Percentiles rank a stretch among this genome's conserved stretches.
phyloP scores from a whole-genome alignment of 1,140 invertebrate genomes.

The Druon quercuslanigerum region DNA sequence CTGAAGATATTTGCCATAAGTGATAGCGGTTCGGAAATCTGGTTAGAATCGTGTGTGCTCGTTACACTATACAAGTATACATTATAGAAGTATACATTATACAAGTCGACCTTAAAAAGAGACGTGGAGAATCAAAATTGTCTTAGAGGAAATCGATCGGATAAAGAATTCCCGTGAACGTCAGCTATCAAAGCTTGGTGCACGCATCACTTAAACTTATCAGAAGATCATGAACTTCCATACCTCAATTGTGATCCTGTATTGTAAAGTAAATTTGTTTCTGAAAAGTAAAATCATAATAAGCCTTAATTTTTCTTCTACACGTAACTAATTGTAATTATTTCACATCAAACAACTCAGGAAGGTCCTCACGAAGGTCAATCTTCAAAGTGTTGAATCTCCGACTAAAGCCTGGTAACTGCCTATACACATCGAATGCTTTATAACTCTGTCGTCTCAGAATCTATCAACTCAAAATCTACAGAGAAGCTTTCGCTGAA shows the following conservation, averaged over 20 bases:
- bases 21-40: constrained; percentile 1
- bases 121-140: neutral
- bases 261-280: constrained; percentile 13
- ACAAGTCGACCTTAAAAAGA: neutral
- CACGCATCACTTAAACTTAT: constrained; percentile 4
- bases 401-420: too few relatives aligned
- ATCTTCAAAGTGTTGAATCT: too few relatives aligned
- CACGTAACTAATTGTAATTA: neutral
- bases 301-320: neutral
- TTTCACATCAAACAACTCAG: neutral
- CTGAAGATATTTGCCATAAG: constrained; percentile 5
- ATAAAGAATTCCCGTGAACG: neutral
- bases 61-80: neutral
- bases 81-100: neutral
- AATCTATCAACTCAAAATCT: too few relatives aligned
- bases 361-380: too few relatives aligned
- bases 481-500: too few relatives aligned
- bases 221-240: neutral
- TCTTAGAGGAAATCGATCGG: neutral
- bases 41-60: neutral
- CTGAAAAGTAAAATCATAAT: neutral
- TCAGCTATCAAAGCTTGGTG: neutral
- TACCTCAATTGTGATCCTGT: constrained; percentile 11
- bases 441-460: too few relatives aligned
- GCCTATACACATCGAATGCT: too few relatives aligned